These are phyloP conservation scores for Watsonalla cultraria DNA, from an alignment of 2,888 invertebrate species.

Conservation along the genomic window DNA sequence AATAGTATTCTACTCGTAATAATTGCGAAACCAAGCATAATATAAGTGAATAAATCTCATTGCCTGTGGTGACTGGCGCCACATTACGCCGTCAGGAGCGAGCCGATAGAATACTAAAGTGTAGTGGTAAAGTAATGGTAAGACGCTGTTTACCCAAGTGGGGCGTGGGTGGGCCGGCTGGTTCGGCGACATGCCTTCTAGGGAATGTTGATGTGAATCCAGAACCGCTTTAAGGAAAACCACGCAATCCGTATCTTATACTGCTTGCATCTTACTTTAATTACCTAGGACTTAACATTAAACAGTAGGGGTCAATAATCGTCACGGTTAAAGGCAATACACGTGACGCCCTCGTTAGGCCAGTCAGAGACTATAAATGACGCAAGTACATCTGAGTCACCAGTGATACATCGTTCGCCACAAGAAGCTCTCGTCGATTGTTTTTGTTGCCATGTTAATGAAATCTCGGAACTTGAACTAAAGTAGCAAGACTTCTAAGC, in stretches of 20 bases:
- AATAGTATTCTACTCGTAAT: too few relatives aligned
- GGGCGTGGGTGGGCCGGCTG: constrained; percentile 56
- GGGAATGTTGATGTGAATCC: constrained; percentile 66
- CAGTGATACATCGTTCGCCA: constrained; percentile 38
- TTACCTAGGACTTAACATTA: constrained; percentile 9
- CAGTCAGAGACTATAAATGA: constrained; percentile 41
- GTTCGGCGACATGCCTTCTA: constrained; percentile 60
- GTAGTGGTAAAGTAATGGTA: constrained; percentile 25
- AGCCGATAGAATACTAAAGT: constrained; percentile 44
- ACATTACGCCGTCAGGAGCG: constrained; percentile 40
- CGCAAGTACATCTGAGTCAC: constrained; percentile 56
- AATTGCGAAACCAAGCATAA: constrained; percentile 17
- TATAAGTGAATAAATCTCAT: constrained; percentile 32
- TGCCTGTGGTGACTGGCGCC: constrained; percentile 32
- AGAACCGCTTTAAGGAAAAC: constrained; percentile 43
- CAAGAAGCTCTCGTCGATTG: constrained; percentile 42
- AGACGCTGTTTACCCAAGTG: constrained; percentile 38
- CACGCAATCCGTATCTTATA: constrained; percentile 20
- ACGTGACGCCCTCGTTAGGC: constrained; percentile 30
- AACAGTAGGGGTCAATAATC: constrained; percentile 42
- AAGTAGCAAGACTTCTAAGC: neutral
- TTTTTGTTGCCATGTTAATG: constrained; percentile 35
- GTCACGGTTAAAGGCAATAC: constrained; percentile 33
- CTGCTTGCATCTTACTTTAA: constrained; percentile 6
- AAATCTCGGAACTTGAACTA: constrained; percentile 19